Evolutionary conservation across 2,797 vertebrate species (phyloP).

Genomic region (Argentina silus): DNA sequence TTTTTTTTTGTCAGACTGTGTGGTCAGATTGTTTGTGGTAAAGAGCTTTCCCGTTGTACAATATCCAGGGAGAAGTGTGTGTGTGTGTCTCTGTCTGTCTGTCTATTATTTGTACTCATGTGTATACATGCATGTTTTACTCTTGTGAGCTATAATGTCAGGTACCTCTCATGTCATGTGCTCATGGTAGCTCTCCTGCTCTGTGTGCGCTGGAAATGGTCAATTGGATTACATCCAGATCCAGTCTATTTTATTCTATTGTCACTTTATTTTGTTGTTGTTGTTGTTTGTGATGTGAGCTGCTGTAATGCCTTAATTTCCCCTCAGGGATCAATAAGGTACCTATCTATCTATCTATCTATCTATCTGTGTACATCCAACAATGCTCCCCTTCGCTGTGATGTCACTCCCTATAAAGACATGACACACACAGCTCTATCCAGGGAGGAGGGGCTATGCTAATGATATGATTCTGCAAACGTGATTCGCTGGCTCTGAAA

Average conservation of each 20-base stretch:
- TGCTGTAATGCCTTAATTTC: too few species aligned
- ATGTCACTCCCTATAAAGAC: background rate
- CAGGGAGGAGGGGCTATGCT: slow-evolving; percentile 17
- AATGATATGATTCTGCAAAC: slow-evolving; percentile 58
- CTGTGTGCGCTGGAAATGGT: slow-evolving; percentile 60
- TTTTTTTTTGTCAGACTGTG: too few species aligned
- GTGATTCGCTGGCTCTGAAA: slow-evolving; percentile 47
- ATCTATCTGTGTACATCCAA: too few species aligned
- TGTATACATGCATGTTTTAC: slow-evolving; percentile 8
- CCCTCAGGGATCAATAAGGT: too few species aligned
- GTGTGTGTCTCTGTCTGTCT: background rate
- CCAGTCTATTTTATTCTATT: slow-evolving; percentile 60
- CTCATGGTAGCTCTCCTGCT: slow-evolving; percentile 12
- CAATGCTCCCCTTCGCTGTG: background rate
- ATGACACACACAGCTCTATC: slow-evolving; percentile 24
- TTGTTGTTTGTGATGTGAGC: too few species aligned
- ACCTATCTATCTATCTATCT: too few species aligned
- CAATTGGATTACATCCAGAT: slow-evolving; percentile 75
- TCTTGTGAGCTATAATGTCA: slow-evolving; percentile 19
- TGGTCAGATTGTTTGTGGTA: background rate
- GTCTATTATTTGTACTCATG: background rate
- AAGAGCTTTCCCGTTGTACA: slow-evolving; percentile 35
- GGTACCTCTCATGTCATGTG: slow-evolving; percentile 32
- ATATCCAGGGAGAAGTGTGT: slow-evolving; percentile 29
- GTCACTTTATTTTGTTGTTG: too few species aligned